Evolutionary conservation across 2,797 vertebrate genomes (phyloP), one percentile per base, ranked within the genome.

Genomic region (Protonibea diacanthus): DNA sequence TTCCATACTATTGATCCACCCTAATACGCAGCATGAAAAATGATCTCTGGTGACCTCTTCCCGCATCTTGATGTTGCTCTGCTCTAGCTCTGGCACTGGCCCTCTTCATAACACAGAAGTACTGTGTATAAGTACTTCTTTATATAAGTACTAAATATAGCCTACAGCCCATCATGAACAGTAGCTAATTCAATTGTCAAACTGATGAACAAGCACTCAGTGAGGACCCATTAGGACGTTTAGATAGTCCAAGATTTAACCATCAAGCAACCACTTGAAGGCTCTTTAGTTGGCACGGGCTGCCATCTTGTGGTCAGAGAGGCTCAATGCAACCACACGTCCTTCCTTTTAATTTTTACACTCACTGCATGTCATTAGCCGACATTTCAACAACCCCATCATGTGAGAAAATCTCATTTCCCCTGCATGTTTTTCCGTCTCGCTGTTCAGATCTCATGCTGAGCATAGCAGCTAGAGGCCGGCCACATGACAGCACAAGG

Each of bases 401-500:
- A 86, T 84, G 88, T 86, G 88, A 86, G 71, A 25, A 27, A 45
- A 10, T 42, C n/a, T 18, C 14, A 20, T 23, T 44, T 52, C 25
- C 9, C 45, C 0, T 5, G 8, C 21, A 49, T 27, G 25, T 29
- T 59, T 45, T 20, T 62, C 25, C 27, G 25, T 23, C 13, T 7
- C 3, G 15, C 63, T 51, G 45, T 55, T 70, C 49, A 33, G 58
- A 18, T 57, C 14, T 0, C 4, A 55, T 27, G 59, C 70, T 52
- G 63, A 61, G 48, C 44, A 21, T 13, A 20, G 42, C 53, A 23
- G 58, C 59, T 18, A 33, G 29, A 70, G 85, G 21, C 27, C 49
- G 38, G 14, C 88, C 33, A 53, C 88, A 88, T 92, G 91, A 90
- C 70, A 59, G 56, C 88, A 83, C 74, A 80, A 82, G 84, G 84